phyloP scores from a whole-genome alignment of 2,797 vertebrate species.

The Alcedo atthis region DNA sequence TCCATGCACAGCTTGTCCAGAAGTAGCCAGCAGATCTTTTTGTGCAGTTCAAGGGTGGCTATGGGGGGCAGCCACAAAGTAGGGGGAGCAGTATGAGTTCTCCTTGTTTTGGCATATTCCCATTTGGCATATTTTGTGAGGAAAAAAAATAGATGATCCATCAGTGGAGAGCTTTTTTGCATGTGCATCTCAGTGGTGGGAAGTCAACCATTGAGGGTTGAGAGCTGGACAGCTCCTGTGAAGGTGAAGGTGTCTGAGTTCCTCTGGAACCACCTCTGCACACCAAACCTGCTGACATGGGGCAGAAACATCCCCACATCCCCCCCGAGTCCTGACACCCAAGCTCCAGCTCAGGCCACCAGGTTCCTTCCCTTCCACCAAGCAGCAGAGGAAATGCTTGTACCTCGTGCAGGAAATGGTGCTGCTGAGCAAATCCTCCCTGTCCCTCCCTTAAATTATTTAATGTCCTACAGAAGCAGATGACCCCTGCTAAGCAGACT shows the following conservation, averaged over 20 bases:
- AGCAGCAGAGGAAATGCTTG: constrained; percentile 49
- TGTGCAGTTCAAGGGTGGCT: not conserved
- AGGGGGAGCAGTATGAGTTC: not conserved
- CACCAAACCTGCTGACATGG: not conserved
- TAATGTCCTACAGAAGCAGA: constrained; percentile 77
- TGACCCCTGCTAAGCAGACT: constrained; percentile 79
- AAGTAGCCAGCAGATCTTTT: not conserved
- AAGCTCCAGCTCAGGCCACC: accelerated
- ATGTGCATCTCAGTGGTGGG: not conserved
- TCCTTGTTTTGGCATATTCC: not conserved
- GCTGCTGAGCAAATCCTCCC: constrained; percentile 35
- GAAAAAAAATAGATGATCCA: not conserved
- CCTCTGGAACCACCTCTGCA: not conserved
- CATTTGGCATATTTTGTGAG: not conserved
- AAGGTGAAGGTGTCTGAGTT: not conserved
- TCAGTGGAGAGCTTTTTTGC: not conserved
- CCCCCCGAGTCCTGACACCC: not conserved
- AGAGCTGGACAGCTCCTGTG: not conserved
- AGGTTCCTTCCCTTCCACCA: not conserved
- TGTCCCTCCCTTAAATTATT: constrained; percentile 78
- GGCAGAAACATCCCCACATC: not conserved
- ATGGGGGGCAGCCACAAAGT: not conserved
- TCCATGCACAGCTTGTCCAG: not conserved
- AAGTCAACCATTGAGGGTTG: not conserved
- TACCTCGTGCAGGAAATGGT: constrained; percentile 2